Conservation (phyloP, 1,140 invertebrate species). For the Brachionus rotundiformis region DNA sequence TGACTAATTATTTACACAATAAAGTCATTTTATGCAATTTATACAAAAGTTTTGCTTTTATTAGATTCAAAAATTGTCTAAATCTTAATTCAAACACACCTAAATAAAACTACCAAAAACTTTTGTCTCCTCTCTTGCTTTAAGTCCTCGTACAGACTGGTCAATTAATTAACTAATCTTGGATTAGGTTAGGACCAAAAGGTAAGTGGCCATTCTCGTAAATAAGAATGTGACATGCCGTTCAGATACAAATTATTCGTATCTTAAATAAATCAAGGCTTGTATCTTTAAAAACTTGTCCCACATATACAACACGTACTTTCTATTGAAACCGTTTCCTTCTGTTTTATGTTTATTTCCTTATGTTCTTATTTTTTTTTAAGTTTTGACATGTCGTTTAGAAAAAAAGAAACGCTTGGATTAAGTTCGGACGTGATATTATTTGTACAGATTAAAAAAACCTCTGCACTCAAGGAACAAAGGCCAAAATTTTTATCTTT, state of each 20-base stretch:
- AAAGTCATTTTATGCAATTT: slow-evolving; percentile 20
- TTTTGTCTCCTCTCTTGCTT: neutral
- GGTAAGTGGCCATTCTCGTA: neutral
- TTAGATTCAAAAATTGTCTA: neutral
- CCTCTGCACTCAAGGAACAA: neutral
- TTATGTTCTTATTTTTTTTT: neutral
- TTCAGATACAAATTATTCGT: neutral
- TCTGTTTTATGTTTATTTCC: slow-evolving; percentile 6
- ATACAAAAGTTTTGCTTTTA: neutral
- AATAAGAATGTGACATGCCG: neutral
- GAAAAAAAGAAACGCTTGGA: neutral
- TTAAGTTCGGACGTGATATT: slow-evolving; percentile 6
- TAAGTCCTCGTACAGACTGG: neutral
- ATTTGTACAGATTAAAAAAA: neutral
- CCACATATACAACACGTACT: neutral
- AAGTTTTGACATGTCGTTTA: neutral
- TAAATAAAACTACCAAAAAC: neutral
- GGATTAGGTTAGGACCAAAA: slow-evolving; percentile 3
- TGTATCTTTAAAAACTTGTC: neutral
- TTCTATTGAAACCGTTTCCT: neutral
- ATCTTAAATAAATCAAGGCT: neutral
- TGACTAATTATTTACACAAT: slow-evolving; percentile 3
- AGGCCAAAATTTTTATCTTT: neutral
- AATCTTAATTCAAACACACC: neutral
- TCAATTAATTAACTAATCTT: slow-evolving; percentile 21